Conservation (phyloP, 2,113 vertebrate genomes). For the Pangasianodon hypophthalmus region DNA sequence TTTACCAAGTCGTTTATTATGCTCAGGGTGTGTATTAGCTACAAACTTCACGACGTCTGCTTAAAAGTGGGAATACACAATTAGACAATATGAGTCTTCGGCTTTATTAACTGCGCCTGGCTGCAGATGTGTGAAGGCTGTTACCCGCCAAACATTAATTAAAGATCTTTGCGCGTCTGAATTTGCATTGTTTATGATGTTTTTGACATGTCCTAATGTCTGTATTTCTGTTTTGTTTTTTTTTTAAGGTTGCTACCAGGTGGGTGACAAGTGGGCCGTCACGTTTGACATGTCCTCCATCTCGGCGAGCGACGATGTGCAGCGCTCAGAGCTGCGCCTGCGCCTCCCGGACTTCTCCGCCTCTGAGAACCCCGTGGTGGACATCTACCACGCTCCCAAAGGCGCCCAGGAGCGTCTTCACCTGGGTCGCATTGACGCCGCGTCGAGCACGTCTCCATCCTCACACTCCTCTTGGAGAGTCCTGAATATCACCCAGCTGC, state of each 20-base stretch:
- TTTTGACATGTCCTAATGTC: conserved; percentile 21
- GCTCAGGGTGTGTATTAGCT: conserved; percentile 60
- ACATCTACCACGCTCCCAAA: conserved; percentile 76
- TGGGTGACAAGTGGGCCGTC: conserved; percentile 74
- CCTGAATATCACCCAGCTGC: conserved; percentile 78
- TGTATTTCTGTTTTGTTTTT: not conserved
- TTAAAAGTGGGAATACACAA: conserved; percentile 62
- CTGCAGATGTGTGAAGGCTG: conserved; percentile 51
- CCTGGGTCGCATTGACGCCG: conserved; percentile 72
- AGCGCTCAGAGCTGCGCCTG: conserved; percentile 78
- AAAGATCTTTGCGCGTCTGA: conserved; percentile 19
- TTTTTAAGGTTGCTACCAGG: conserved; percentile 74
- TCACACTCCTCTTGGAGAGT: conserved; percentile 77
- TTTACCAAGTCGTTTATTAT: conserved; percentile 24
- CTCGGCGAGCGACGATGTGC: conserved; percentile 73
- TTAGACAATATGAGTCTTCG: conserved; percentile 35
- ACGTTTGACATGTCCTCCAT: conserved; percentile 86
- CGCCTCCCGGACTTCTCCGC: conserved; percentile 64
- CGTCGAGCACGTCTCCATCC: conserved; percentile 45
- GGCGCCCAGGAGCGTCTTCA: conserved; percentile 60
- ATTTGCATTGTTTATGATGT: conserved; percentile 8
- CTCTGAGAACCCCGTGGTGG: conserved; percentile 63
- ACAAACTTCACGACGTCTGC: conserved; percentile 56
- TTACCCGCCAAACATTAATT: conserved; percentile 41
- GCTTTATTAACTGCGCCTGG: conserved; percentile 38